Conservation (phyloP, 2,113 vertebrate species). For the Cavia porcellus region DNA sequence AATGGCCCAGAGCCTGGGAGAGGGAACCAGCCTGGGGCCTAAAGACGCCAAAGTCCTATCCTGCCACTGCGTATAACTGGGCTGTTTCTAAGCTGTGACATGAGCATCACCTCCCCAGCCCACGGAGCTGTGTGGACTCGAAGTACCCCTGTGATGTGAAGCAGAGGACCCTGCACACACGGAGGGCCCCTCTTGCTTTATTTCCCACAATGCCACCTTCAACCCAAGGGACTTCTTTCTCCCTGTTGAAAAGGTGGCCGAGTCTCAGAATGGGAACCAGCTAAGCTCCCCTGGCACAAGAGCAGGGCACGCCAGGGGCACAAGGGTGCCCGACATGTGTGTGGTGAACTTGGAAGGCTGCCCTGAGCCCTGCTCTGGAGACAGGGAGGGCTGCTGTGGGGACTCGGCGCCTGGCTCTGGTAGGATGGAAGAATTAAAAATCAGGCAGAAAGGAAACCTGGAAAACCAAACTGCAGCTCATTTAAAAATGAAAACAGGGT, state of each 20-base stretch:
- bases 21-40: not conserved
- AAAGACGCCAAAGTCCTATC: not conserved
- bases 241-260: not conserved
- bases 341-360: not conserved
- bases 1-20: not conserved
- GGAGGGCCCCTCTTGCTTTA: not conserved
- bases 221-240: not conserved
- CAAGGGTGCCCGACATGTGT: not conserved
- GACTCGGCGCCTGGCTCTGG: not conserved
- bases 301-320: too few relatives aligned
- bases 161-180: accelerated
- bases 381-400: not conserved
- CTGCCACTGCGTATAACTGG: accelerated
- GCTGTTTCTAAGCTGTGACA: not conserved
- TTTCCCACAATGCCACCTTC: not conserved
- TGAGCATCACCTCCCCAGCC: accelerated
- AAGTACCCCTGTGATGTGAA: accelerated
- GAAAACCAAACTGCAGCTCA: not conserved
- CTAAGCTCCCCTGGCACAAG: not conserved
- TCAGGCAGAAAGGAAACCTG: too few relatives aligned
- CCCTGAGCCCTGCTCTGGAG: not conserved
- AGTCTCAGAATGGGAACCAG: not conserved
- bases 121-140: accelerated
- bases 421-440: not conserved
- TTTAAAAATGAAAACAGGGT: not conserved